phyloP scores from a whole-genome alignment of 2,797 vertebrate genomes.

The Parauchenoglanis punctatus region DNA sequence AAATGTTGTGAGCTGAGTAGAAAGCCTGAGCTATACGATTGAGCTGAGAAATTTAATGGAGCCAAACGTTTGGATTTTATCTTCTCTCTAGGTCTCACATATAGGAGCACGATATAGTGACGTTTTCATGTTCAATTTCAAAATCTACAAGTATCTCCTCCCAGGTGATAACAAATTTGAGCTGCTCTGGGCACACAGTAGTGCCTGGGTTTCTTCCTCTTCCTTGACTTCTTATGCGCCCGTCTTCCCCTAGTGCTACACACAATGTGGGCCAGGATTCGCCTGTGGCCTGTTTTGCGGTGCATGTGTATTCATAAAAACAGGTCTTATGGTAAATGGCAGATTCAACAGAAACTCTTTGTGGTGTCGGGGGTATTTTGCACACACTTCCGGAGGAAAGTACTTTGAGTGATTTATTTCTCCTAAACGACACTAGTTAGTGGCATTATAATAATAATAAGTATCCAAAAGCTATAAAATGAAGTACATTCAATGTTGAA shows the following conservation, averaged over 20 bases:
- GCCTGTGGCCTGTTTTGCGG: too few species aligned
- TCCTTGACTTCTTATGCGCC: neutral
- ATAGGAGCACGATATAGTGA: neutral
- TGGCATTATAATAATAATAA: neutral
- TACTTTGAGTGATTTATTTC: neutral
- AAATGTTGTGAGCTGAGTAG: neutral
- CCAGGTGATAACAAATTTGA: neutral
- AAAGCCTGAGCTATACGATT: neutral
- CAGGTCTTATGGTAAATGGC: neutral
- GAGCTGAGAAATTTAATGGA: neutral
- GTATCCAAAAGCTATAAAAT: neutral
- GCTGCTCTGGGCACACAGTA: neutral
- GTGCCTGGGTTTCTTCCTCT: neutral
- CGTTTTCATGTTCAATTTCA: neutral
- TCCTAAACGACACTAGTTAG: neutral
- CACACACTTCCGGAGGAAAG: neutral
- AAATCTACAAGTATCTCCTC: neutral
- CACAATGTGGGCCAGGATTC: too few species aligned
- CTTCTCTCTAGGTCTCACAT: neutral
- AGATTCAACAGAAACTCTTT: neutral
- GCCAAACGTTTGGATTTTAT: neutral
- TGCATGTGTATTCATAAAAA: neutral
- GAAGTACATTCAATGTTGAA: neutral
- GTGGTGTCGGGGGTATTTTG: neutral
- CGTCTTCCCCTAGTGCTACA: neutral